Evolutionary conservation across 2,888 invertebrate genomes (phyloP), one percentile per base, ranked within the genome.

Genomic region (Pimpla rufipes): DNA sequence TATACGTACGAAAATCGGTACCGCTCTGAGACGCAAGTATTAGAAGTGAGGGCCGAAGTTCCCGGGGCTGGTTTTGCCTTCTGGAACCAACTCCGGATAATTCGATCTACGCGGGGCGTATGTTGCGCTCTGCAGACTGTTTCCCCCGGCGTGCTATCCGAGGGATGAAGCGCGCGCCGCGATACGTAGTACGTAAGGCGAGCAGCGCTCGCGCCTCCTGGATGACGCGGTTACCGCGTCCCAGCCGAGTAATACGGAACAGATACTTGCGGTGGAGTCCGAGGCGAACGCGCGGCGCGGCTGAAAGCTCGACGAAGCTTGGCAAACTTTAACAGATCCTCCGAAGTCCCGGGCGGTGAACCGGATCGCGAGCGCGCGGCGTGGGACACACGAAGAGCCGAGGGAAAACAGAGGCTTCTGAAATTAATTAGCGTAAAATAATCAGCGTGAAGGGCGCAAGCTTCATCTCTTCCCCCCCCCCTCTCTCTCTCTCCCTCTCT

Each of bases 381-480:
- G 21, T 55, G 42, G 21, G 68, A 47, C 16, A 64, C 29, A n/a
- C n/a, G 16, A 40, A 55, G 70, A 40, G 66, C 57, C n/a, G 50
- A 29, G 18, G 79, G 55, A 67, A 76, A 76, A 71, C 57, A 62
- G 67, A 74, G 57, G 68, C 50, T 64, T 71, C 77, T 77, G 50
- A 55, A 77, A 77, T 80, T 83, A 80, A 83, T 83, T 80, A 83
- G 76, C 80, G 83, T 74, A 73, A 77, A 79, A 79, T 79, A 80
- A 83, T 82, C 74, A 75, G 80, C 18, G 67, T 50, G 18, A 37
- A 40, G 16, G 21, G 18, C 5, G 23, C 10, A 3, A n/a, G 37
- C 37, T 21, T 37, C 8, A 2, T 55, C 35, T 37, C 45, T 59
- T 4, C n/a, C 67, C n/a, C n/a, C n/a, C n/a, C n/a, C n/a, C n/a